Base-by-base conservation (phyloP, 1,140 invertebrate species). In the Condylostylus longicornis region DNA sequence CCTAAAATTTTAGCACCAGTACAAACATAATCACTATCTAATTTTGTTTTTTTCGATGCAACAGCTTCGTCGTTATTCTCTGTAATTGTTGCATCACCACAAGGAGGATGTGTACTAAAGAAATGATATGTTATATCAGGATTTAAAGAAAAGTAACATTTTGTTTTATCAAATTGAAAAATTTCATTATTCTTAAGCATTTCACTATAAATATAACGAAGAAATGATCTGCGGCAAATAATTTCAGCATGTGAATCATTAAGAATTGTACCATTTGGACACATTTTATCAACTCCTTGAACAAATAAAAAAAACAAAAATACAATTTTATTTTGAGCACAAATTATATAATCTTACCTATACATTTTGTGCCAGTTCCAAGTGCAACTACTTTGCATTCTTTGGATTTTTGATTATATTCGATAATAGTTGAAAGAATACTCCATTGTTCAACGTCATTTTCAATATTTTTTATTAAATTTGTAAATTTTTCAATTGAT, bases 221-320 rank as follows among this genome's bases (percentile, higher is more conserved):
- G 44, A 53, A 95, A 85, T 0, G 75, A 77, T 50, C 90, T 68
- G 46, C 86, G 66, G 6, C 84, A 76, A 17, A 95, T 62, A 21
- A 93, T 69, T 69, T 96, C 91, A 8, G 89, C 87, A 67, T 96
- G 91, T 29, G 80, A 86, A 59, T 96, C 91, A 58, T 81, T 83
- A 12, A 96, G 42, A 37, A 82, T 68, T 50, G 70, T 71, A 12
- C 88, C 88, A 30, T 55, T 55, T 13, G 63, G 43, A 39, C 71
- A 75, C 21, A 54, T 42, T 50, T 74, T 75, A 21, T n/a, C n/a
- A n/a, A n/a, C n/a, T n/a, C n/a, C n/a, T n/a, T n/a, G n/a, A n/a
- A n/a, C n/a, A n/a, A n/a, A n/a, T n/a, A n/a, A n/a, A n/a, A n/a
- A n/a, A n/a, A n/a, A n/a, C n/a, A n/a, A n/a, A n/a, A n/a, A n/a